Base-by-base conservation (phyloP, 92 coral and sea anemone species). In the Epizoanthus illoricatus region DNA sequence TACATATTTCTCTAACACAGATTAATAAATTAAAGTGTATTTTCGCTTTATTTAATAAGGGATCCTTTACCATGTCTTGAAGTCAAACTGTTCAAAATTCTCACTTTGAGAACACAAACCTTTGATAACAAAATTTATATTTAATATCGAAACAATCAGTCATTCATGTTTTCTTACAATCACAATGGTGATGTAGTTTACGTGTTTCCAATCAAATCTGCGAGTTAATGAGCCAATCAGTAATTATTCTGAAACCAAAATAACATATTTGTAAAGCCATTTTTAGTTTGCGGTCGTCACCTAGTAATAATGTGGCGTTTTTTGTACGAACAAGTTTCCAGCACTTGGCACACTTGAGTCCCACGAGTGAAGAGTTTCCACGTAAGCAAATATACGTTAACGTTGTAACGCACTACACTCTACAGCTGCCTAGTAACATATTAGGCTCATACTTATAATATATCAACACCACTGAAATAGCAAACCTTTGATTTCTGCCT, bases 401-500 rank as follows among this genome's bases (percentile, higher is more conserved):
- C 43, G 12, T 19, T 21, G 5, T 19, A 33, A 62, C 54, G 24
- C 28, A 7, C 19, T 18, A 68, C 36, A 71, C 28, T 2, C 19
- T 18, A 68, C 36, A 71, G 58, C 81, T 41, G 71, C 59, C 42
- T 13, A 63, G 65, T 43, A 62, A 58, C 71, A 5, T 28, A 2
- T 78, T 40, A 64, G 71, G 59, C 71, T 45, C 58, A 63, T 3
- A 19, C 23, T 6, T 15, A 0, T 20, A 78, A 42, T 41, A 60
- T 57, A 59, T 74, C 10, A 67, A 47, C 5, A 21, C 24, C 41
- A 60, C 33, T 9, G 75, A 18, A 56, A 41, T 45, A 17, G 20
- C 91, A 88, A 81, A 97, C 99, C 94, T 84, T 85, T 69, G 58
- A 86, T 85, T 9, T 93, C 98, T 45, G 94, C 79, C 85, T 94